Percentiles rank a stretch among this genome's conserved stretches.
Conservation (phyloP, 2,113 vertebrate genomes). For the Bubalus kerabau region DNA sequence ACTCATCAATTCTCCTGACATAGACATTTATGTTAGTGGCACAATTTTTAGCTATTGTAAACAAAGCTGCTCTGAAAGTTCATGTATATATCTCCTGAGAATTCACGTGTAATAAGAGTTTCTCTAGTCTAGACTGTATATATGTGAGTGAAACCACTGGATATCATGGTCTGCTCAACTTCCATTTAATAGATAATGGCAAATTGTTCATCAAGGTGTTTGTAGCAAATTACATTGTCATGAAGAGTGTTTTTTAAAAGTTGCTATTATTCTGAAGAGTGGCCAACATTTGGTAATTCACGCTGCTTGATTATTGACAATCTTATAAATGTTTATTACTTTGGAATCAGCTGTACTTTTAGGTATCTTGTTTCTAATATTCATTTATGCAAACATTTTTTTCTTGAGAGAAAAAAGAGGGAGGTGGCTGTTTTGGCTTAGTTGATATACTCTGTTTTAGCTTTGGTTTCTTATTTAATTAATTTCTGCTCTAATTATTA, state of each 20-base stretch:
- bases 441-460: neutral
- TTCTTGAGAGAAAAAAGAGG: neutral
- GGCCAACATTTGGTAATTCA: neutral
- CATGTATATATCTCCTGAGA: neutral
- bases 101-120: neutral
- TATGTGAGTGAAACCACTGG: neutral
- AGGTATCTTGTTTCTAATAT: neutral
- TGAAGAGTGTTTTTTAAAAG: neutral
- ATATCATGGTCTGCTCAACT: neutral
- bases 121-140: neutral
- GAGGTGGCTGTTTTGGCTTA: neutral
- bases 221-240: neutral
- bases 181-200: neutral
- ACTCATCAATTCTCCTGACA: neutral
- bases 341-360: neutral
- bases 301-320: neutral
- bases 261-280: neutral
- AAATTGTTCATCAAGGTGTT: neutral
- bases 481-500: neutral
- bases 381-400: neutral
- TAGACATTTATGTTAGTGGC: neutral
- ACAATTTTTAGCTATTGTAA: neutral
- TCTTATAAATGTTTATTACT: neutral
- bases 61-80: neutral
- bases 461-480: neutral